These are phyloP conservation scores for Campylorhamphus procurvoides DNA, from an alignment of 2,113 vertebrate species.

Conservation along the genomic window DNA sequence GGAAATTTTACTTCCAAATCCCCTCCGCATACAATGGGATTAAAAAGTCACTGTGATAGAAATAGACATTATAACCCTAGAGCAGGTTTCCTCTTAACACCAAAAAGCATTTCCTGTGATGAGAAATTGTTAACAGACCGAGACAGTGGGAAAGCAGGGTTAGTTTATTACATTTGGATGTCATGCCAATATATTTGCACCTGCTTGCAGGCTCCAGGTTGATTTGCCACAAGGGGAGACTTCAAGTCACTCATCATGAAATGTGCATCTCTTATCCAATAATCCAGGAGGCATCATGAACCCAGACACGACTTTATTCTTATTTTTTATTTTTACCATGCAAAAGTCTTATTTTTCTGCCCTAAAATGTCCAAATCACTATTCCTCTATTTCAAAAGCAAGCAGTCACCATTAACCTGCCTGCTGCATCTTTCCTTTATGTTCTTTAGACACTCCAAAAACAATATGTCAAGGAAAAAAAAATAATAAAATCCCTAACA, in stretches of 20 bases:
- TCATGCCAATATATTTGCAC: slow-evolving; percentile 65
- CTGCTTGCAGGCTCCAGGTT: slow-evolving; percentile 65
- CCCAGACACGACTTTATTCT: neutral
- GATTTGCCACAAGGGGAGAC: slow-evolving; percentile 14
- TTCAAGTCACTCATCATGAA: neutral
- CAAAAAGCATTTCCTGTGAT: slow-evolving; percentile 1
- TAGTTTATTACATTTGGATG: slow-evolving; percentile 68
- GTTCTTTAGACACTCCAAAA: neutral
- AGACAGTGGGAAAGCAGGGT: neutral
- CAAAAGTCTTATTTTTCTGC: neutral
- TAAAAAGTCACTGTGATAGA: neutral
- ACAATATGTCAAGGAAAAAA: neutral
- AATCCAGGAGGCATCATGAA: neutral
- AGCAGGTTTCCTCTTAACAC: neutral
- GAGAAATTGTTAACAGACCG: neutral
- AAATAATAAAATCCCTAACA: neutral
- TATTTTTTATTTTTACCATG: neutral
- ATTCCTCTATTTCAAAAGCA: neutral
- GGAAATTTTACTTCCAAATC: slow-evolving; percentile 15
- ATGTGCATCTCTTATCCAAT: neutral
- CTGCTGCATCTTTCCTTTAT: neutral
- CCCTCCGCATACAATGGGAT: neutral
- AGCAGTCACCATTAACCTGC: neutral
- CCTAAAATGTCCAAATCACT: neutral
- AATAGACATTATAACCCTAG: neutral